Evolutionary conservation across 2,797 vertebrate genomes (phyloP).

Genomic region (Muscicapa comitata): DNA sequence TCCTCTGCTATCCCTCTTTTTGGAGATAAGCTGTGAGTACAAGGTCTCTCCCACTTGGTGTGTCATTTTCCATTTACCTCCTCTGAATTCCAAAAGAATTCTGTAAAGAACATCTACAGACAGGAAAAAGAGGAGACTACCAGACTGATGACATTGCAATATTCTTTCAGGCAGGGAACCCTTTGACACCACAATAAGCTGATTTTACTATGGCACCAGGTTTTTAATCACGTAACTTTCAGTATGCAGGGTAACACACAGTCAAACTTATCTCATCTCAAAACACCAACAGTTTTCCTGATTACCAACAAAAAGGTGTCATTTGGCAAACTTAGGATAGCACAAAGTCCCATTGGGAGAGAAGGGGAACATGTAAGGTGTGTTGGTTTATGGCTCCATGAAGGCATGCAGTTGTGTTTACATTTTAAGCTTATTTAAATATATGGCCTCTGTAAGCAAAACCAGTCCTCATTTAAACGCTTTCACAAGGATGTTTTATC

Average conservation of each 20-base stretch:
- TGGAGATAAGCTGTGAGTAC: not conserved
- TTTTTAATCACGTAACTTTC: not conserved
- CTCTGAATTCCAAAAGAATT: not conserved
- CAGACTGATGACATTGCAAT: not conserved
- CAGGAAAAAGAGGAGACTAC: not conserved
- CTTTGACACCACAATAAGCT: not conserved
- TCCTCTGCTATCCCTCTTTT: not conserved
- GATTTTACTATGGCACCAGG: not conserved
- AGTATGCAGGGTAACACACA: not conserved
- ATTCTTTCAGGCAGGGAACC: not conserved
- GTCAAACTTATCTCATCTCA: not conserved
- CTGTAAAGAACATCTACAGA: not conserved
- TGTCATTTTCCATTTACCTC: not conserved
- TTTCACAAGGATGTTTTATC: not conserved
- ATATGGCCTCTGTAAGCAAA: not conserved
- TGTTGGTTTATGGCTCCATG: not conserved
- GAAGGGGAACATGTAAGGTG: fast-evolving
- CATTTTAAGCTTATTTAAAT: not conserved
- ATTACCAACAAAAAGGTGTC: not conserved
- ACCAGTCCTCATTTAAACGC: not conserved
- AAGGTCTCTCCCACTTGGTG: not conserved
- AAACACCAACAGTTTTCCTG: not conserved
- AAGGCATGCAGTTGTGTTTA: not conserved
- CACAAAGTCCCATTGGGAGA: not conserved
- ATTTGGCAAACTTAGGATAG: not conserved